Conservation (phyloP, 2,888 invertebrate genomes). For the Dolichopus griseipennis region DNA sequence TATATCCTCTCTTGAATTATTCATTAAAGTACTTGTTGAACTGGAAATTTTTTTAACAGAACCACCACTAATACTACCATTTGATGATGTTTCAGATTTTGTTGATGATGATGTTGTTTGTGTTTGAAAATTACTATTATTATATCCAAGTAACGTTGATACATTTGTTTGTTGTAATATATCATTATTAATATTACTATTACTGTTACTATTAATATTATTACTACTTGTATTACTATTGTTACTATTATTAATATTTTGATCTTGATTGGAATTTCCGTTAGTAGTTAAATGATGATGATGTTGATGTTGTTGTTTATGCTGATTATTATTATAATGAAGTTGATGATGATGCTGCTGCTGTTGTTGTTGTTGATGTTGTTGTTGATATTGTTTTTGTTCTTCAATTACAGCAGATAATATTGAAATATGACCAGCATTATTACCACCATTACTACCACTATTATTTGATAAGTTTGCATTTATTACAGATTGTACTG, state of each 20-base stretch:
- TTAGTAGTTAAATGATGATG: not conserved
- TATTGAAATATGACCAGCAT: not conserved
- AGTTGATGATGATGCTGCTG: not conserved
- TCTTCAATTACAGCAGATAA: not conserved
- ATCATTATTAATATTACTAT: not conserved
- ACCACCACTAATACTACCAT: conserved; percentile 25
- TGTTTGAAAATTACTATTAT: not conserved
- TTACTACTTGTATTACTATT: not conserved
- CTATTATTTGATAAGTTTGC: not conserved
- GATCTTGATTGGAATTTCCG: conserved; percentile 1
- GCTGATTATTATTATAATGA: not conserved
- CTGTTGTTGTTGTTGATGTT: not conserved
- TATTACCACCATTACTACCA: not conserved
- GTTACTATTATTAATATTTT: not conserved
- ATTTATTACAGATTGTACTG: not conserved
- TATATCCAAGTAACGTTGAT: not conserved
- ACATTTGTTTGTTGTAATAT: not conserved
- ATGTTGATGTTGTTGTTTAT: too few species aligned
- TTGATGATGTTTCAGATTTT: conserved; percentile 26
- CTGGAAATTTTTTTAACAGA: conserved; percentile 22
- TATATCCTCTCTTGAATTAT: conserved; percentile 36
- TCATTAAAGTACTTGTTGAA: conserved; percentile 27
- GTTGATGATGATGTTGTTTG: conserved; percentile 17
- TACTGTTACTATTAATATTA: conserved; percentile 2
- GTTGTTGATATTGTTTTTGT: not conserved